Percentiles rank a stretch among this genome's conserved stretches.
These are phyloP conservation scores for Phrixothrix hirtus DNA, from an alignment of 2,888 invertebrate genomes.

Conservation along the genomic window DNA sequence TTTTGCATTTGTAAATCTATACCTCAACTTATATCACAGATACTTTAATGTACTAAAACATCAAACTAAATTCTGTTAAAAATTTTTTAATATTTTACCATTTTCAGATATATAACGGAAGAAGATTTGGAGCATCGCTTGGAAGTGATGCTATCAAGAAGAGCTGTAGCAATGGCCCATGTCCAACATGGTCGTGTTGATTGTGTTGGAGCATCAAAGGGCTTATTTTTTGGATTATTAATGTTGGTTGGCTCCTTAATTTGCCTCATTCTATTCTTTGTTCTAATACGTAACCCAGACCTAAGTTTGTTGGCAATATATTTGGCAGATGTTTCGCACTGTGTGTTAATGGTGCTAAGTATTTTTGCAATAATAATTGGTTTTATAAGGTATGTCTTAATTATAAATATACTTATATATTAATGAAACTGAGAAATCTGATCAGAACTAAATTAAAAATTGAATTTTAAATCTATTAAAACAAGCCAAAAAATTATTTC, in stretches of 20 bases:
- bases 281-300: conserved; percentile 84
- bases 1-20: too few species aligned
- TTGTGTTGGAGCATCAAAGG: conserved; percentile 93
- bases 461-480: too few species aligned
- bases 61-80: too few species aligned
- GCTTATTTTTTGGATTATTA: conserved; percentile 88
- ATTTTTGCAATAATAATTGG: conserved; percentile 89
- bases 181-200: conserved; percentile 84
- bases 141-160: conserved; percentile 84
- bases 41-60: too few species aligned
- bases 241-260: conserved; percentile 88
- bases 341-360: conserved; percentile 83
- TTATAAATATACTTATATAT: conserved; percentile 9
- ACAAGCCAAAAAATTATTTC: too few species aligned
- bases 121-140: conserved; percentile 87
- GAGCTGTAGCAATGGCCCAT: conserved; percentile 84
- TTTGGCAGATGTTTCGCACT: conserved; percentile 89
- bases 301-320: conserved; percentile 85
- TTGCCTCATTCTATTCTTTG: conserved; percentile 94
- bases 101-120: conserved; percentile 66
- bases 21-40: too few species aligned
- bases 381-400: conserved; percentile 74
- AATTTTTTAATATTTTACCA: too few species aligned
- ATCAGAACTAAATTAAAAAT: too few species aligned
- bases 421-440: background rate